These are phyloP conservation scores for Agrotis puta DNA, from an alignment of 2,888 invertebrate species.

Conservation along the genomic window DNA sequence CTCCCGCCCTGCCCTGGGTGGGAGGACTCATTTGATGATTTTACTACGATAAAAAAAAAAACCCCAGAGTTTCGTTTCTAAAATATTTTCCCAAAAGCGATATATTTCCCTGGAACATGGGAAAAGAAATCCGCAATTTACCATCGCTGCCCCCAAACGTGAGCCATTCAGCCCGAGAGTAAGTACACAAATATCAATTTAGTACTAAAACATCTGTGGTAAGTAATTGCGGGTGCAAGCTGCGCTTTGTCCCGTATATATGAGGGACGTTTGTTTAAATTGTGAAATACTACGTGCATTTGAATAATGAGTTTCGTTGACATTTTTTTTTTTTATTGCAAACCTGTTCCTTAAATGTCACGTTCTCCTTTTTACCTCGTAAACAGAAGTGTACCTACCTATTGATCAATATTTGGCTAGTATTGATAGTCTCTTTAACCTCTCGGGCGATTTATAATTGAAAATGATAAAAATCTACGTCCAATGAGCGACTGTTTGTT, in stretches of 20 bases:
- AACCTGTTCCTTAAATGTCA: background rate
- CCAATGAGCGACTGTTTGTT: too few relatives aligned
- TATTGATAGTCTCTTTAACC: background rate
- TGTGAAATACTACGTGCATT: constrained; percentile 19
- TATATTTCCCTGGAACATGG: too few relatives aligned
- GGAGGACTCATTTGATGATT: too few relatives aligned
- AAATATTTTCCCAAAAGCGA: too few relatives aligned
- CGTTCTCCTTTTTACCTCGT: background rate
- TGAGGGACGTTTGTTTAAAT: constrained; percentile 40
- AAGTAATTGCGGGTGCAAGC: constrained; percentile 66
- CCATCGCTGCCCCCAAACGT: constrained; percentile 4
- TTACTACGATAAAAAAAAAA: too few relatives aligned
- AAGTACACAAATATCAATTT: constrained; percentile 63
- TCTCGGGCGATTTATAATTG: too few relatives aligned
- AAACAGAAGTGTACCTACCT: background rate
- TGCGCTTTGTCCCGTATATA: constrained; percentile 25
- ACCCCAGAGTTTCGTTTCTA: too few relatives aligned
- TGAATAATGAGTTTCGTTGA: constrained; percentile 25
- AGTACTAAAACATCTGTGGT: constrained; percentile 57
- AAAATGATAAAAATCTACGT: too few relatives aligned
- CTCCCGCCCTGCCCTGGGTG: too few relatives aligned
- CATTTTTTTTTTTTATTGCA: background rate
- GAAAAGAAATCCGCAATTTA: too few relatives aligned
- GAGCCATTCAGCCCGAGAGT: constrained; percentile 23
- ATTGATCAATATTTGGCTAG: background rate